phyloP scores from a whole-genome alignment of 2,797 vertebrate species.

The Thamnophis elegans region DNA sequence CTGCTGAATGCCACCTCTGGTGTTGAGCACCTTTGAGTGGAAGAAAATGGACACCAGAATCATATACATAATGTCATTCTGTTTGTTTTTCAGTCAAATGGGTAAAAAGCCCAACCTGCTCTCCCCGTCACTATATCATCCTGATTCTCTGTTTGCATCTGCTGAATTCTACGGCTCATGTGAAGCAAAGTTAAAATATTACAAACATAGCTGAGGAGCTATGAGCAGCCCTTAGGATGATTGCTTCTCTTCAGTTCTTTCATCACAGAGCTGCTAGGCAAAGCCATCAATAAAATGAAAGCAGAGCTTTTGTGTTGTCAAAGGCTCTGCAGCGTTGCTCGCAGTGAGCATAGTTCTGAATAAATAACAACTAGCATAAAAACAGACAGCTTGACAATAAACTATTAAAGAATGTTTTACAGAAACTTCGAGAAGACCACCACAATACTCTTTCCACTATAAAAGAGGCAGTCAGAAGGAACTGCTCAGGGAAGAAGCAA shows the following conservation, averaged over 20 bases:
- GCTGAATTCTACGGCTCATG: no score
- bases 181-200: background rate
- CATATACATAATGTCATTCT: background rate
- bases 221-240: background rate
- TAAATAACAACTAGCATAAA: constrained; percentile 1
- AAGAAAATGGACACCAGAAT: background rate
- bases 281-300: background rate
- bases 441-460: background rate
- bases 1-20: no score
- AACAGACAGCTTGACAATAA: background rate
- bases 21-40: background rate
- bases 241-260: background rate
- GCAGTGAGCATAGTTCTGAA: background rate
- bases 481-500: constrained; percentile 21
- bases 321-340: background rate
- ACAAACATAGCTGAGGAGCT: background rate
- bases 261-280: background rate
- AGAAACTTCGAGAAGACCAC: constrained; percentile 5
- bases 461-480: constrained; percentile 19
- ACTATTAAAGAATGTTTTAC: background rate
- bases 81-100: background rate
- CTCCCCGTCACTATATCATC: background rate
- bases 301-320: background rate
- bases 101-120: background rate
- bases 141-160: background rate